Base-by-base conservation (phyloP, 2,888 invertebrate species). In the Macrosoma leucophasiata region DNA sequence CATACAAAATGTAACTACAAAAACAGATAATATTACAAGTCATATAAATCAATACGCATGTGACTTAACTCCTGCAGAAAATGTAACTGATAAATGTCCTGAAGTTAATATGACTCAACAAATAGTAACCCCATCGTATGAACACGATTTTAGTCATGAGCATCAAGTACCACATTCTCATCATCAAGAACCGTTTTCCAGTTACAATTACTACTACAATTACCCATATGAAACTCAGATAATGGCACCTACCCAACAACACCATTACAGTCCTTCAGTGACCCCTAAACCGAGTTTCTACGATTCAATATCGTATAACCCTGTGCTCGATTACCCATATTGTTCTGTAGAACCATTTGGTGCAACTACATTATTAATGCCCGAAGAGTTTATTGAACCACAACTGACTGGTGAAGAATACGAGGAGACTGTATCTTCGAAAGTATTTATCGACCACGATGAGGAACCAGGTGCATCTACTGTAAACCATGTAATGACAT, bases 401-500 rank as follows among this genome's bases (percentile, higher is more conserved):
- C 69, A 75, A 35, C 39, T 82, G 15, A 60, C 73, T 6, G 79
- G 69, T 2, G 81, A 84, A 41, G 81, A 78, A 39, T 66, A 64
- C 20, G 84, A 82, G 48, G 84, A 84, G 39, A 74, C 71, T 0
- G 50, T 82, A 1, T 62, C 74, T 2, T 78, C 78, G 7, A 78
- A 67, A 47, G 59, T 78, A n/a, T 52, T 62, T 12, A 64, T 84
- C 0, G 71, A 76, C 12, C 64, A 67, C 3, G 78, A 75, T 1
- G 70, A 70, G 0, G 73, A 75, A 13, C 74, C 74, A 0, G 82
- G 79, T 0, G 50, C 70, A 0, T 61, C 76, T 0, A 72, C 75
- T 4, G 75, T 84, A 1, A 77, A 78, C 38, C 82, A 82, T 29
- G 67, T 82, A 1, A 84, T 67, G 55, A 76, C 73, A 0, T 82